Evolutionary conservation across 2,797 vertebrate genomes (phyloP), one percentile per base, ranked within the genome.

Genomic region (Vultur gryphus): DNA sequence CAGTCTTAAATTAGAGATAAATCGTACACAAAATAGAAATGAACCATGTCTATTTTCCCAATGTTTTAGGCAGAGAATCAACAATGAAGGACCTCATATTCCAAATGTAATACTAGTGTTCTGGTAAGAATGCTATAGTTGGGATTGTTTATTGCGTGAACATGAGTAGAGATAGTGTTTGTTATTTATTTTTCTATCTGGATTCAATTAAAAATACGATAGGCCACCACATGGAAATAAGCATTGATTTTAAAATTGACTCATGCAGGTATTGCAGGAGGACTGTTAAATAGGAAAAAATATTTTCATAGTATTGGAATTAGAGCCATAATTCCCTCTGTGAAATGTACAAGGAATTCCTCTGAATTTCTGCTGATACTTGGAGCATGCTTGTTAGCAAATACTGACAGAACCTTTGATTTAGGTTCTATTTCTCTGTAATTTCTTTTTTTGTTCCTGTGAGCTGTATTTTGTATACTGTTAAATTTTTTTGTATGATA

Each of bases 131-230:
- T 64, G 16, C 3, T n/a, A 41, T 48, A 41, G 9, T 37, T 69
- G 37, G 3, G 18, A 72, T 75, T 82, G 15, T 79, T 93, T 85
- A 70, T 89, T 80, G 44, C 16, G 54, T 33, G 23, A 91, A 48
- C 57, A 39, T 59, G 54, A 72, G 12, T 37, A 75, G 26, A 83
- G 33, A 62, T 16, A 64, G 21, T 48, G 24, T 41, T 75, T 64
- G 5, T 67, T 94, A 71, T 55, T 93, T 92, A 76, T 81, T 92
- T 90, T 85, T 31, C 90, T 89, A 89, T 37, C 21, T 77, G 37
- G 12, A 87, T 95, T 87, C 44, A 91, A 58, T 93, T 92, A 91
- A 84, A 96, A 96, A 79, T 78, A 66, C 37, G 91, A 61, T 79
- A 89, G 17, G 21, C 9, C 19, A 94, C 43, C 37, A 79, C 16